Evolutionary conservation across 2,888 invertebrate species (phyloP), one percentile per base, ranked within the genome.

Genomic region (Agonopterix arenella): DNA sequence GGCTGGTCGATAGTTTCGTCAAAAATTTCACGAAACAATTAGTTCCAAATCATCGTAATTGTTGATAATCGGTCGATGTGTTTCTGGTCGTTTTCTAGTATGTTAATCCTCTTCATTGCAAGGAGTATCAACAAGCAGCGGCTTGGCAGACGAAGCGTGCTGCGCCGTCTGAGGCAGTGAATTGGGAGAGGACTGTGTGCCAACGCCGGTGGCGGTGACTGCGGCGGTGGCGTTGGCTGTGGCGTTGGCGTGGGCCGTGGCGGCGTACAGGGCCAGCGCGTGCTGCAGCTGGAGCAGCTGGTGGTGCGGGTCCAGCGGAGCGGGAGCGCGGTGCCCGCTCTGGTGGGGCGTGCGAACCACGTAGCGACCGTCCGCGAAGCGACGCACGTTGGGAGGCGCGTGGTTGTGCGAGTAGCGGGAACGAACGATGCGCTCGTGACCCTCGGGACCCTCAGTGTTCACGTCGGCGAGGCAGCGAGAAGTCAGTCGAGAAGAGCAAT

Each of bases 261-360:
- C 85, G 9, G 88, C 89, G 61, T 89, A 89, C 51, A 89, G 73
- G 48, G 88, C 88, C 44, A 89, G 70, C 55, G 88, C 88, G 59
- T 89, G 88, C 68, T 89, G 88, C 69, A 89, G 65, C 65, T 89
- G 88, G 60, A 89, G 66, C 66, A 88, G 73, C 73, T 89, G 88
- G 59, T 88, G 86, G 64, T 89, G 88, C 18, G 88, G 84, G 54
- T 88, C 86, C 41, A 86, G 72, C 2, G 86, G 84, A 40, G 88
- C 86, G 43, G 84, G 85, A 18, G 86, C 84, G 50, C 89, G 86
- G 61, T 89, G 88, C 1, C 88, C 88, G 64, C 84, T 84, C 72
- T 89, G 88, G 62, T 89, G 88, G 59, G 88, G 88, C 50, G 88
- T 89, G 64, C 88, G 86, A 53, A 89, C 88, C 57, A 89, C 88